phyloP scores from a whole-genome alignment of 2,113 vertebrate species.

The Malurus alboscapulatus region DNA sequence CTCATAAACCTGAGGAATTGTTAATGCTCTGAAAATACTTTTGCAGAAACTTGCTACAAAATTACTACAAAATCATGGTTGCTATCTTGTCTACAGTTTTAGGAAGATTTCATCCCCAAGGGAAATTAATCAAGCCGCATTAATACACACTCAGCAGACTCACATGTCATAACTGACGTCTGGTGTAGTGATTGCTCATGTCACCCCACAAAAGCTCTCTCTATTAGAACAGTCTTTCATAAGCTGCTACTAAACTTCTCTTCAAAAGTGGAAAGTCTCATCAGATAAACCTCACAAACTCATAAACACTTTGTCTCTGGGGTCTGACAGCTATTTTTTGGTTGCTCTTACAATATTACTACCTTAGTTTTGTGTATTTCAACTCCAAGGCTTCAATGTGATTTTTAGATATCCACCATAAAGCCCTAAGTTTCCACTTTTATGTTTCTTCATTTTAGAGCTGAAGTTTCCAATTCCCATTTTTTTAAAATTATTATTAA shows the following conservation, averaged over 20 bases:
- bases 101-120: constrained; percentile 23
- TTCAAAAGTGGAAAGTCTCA: constrained; percentile 8
- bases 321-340: neutral
- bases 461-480: constrained; percentile 31
- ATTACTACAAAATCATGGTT: constrained; percentile 17
- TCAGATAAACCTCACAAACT: constrained; percentile 16
- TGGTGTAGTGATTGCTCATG: neutral
- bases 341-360: constrained; percentile 24
- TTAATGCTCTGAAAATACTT: neutral
- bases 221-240: constrained; percentile 18
- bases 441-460: constrained; percentile 24
- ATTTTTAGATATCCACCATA: constrained; percentile 9
- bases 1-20: neutral
- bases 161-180: neutral
- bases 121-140: constrained; percentile 49
- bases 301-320: constrained; percentile 36
- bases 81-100: constrained; percentile 2
- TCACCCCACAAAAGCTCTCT: constrained; percentile 9
- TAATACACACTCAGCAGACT: constrained; percentile 32
- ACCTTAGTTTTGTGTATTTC: neutral
- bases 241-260: constrained; percentile 18
- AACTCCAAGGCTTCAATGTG: neutral
- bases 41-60: neutral
- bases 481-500: constrained; percentile 33
- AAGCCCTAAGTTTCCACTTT: neutral